These are phyloP conservation scores for Anabacerthia variegaticeps DNA, from an alignment of 2,797 vertebrate species.

Conservation along the genomic window DNA sequence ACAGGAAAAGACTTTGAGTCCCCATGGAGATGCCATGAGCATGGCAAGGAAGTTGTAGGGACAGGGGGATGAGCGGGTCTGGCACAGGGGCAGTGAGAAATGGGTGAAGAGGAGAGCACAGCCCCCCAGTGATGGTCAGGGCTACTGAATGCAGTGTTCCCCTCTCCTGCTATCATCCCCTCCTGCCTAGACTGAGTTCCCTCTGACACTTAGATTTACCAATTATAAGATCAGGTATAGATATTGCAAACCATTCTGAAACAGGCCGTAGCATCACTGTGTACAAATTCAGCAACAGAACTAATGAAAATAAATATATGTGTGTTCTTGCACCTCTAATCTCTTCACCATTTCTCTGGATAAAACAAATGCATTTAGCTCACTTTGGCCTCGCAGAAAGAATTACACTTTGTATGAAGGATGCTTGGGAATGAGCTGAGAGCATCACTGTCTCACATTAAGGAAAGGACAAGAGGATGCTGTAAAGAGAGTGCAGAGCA, in stretches of 20 bases:
- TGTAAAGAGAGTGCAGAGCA: neutral
- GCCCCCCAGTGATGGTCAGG: neutral
- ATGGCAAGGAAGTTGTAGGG: accelerated
- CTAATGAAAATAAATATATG: neutral
- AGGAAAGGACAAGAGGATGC: neutral
- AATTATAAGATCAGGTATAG: neutral
- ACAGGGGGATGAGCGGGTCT: neutral
- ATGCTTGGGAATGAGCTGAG: neutral
- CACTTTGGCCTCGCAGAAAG: neutral
- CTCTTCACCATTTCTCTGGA: neutral
- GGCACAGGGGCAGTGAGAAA: neutral
- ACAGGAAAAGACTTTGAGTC: neutral
- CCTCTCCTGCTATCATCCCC: too few species aligned
- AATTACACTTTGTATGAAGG: neutral
- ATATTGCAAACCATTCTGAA: neutral
- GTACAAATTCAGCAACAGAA: neutral
- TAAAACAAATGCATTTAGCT: neutral
- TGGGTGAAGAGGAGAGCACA: neutral
- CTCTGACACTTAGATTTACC: neutral
- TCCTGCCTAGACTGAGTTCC: neutral
- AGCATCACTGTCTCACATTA: neutral
- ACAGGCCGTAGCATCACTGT: neutral
- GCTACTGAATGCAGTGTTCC: neutral
- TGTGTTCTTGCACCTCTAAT: neutral
- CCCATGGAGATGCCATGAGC: neutral